A percentile compares a stretch with the other conserved stretches of the same genome.
Evolutionary conservation across 2,113 vertebrate genomes (phyloP).

Genomic region (Ranitomeya imitator): DNA sequence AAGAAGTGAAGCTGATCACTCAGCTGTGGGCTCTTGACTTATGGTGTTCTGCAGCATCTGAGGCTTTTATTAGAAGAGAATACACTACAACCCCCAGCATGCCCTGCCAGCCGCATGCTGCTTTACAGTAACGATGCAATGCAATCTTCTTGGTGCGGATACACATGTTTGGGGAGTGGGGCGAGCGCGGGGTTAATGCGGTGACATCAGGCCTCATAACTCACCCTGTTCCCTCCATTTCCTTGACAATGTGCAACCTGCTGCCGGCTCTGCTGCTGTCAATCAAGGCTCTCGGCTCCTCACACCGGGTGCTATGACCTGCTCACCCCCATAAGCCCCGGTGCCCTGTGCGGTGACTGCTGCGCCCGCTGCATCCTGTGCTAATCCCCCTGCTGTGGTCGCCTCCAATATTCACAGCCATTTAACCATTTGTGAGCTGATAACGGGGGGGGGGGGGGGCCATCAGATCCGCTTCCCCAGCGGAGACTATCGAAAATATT

Average conservation of each 20-base stretch:
- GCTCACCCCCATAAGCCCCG: not conserved
- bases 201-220: conserved; percentile 1
- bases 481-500: not conserved
- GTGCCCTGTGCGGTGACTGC: not conserved
- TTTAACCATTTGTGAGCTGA: not conserved
- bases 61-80: too few species aligned
- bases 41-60: too few species aligned
- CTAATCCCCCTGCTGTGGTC: not conserved
- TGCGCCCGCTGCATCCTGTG: not conserved
- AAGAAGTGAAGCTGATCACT: too few species aligned
- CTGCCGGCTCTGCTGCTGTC: conserved; percentile 44
- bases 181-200: not conserved
- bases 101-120: too few species aligned
- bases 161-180: not conserved
- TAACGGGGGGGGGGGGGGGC: not conserved
- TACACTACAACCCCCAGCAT: too few species aligned
- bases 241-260: conserved; percentile 41
- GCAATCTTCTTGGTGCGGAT: not conserved
- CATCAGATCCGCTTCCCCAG: too few species aligned
- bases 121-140: too few species aligned
- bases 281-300: conserved; percentile 11
- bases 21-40: too few species aligned
- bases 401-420: not conserved
- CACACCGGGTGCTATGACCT: conserved; percentile 5
- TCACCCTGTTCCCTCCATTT: conserved; percentile 49